Percentiles rank a stretch among this genome's conserved stretches.
Conservation (phyloP, 2,113 vertebrate genomes). For the Tyto alba region DNA sequence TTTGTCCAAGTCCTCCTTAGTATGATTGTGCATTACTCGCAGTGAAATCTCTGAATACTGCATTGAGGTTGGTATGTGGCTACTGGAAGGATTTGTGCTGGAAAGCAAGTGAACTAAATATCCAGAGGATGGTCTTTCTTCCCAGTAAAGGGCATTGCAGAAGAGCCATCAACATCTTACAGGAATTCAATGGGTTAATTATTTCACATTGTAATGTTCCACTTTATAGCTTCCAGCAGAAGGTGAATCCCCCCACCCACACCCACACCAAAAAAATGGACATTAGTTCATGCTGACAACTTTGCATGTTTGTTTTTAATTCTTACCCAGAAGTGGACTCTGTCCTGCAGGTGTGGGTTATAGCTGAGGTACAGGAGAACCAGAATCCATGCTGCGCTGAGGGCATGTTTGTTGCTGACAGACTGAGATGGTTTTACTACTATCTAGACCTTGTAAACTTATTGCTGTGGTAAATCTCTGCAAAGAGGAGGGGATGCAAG, state of each 20-base stretch:
- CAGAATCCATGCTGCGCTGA: background rate
- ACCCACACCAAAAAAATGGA: rapidly evolving
- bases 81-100: background rate
- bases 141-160: background rate
- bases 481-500: background rate
- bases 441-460: background rate
- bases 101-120: background rate
- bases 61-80: background rate
- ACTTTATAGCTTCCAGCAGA: background rate
- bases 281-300: background rate
- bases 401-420: background rate
- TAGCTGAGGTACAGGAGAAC: background rate
- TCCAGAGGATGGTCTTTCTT: background rate
- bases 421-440: background rate
- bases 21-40: background rate
- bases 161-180: background rate
- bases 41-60: background rate
- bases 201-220: background rate
- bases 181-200: background rate
- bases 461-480: background rate
- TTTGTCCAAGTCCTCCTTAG: background rate
- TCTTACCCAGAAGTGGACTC: background rate
- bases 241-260: background rate
- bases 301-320: background rate
- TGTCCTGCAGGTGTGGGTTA: background rate